Evolutionary conservation across 2,113 vertebrate species (phyloP).

Genomic region (Platichthys stellatus): DNA sequence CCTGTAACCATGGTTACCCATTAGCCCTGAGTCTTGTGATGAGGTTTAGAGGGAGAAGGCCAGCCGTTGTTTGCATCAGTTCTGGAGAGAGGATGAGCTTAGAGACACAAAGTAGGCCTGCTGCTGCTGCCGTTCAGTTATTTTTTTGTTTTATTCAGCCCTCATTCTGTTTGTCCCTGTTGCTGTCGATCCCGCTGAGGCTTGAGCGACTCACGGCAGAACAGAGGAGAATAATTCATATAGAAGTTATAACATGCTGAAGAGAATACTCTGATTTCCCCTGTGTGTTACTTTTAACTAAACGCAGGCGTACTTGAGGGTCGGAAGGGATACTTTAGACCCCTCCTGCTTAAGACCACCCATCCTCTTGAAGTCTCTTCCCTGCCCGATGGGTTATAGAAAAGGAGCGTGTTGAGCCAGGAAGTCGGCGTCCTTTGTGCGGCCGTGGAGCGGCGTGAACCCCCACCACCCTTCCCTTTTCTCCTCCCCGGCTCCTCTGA

Average conservation of each 20-base stretch:
- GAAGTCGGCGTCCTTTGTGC: conserved; percentile 68
- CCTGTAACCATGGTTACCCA: conserved; percentile 79
- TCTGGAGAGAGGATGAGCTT: conserved; percentile 67
- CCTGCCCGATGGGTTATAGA: conserved; percentile 28
- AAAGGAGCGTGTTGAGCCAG: conserved; percentile 48
- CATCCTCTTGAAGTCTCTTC: conserved; percentile 44
- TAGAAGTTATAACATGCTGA: conserved; percentile 45
- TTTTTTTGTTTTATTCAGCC: conserved; percentile 38
- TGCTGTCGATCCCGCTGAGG: conserved; percentile 58
- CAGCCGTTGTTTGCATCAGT: conserved; percentile 63
- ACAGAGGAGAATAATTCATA: conserved; percentile 62
- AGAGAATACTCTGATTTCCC: conserved; percentile 67
- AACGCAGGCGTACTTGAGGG: conserved; percentile 34
- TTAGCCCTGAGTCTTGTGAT: conserved; percentile 70
- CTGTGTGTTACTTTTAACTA: conserved; percentile 65
- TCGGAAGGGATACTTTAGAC: conserved; percentile 26
- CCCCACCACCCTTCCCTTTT: conserved; percentile 18
- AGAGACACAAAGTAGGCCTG: conserved; percentile 56
- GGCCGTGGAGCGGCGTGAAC: conserved; percentile 33
- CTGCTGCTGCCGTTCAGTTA: conserved; percentile 33
- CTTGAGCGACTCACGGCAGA: conserved; percentile 50
- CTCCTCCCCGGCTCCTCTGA: conserved; percentile 48
- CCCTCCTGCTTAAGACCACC: conserved; percentile 57
- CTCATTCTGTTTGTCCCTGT: conserved; percentile 66
- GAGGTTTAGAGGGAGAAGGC: conserved; percentile 74